Base-by-base conservation (phyloP, 2,797 vertebrate genomes). In the Vultur gryphus region DNA sequence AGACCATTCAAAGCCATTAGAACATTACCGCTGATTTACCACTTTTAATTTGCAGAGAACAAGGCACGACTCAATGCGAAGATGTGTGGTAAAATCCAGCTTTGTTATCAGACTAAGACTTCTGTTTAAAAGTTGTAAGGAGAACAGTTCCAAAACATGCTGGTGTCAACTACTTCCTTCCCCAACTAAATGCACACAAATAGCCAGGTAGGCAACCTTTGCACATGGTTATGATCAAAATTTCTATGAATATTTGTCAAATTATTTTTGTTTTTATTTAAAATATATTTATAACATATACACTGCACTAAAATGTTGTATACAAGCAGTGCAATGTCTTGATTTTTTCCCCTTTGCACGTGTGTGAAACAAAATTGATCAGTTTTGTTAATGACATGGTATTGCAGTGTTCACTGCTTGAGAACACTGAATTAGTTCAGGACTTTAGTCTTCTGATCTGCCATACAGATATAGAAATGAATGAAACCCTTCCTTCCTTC, bases 391-490 rank as follows among this genome's bases (percentile, higher is more conserved):
- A 87, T 39, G 37, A 83, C 49, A 44, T 21, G 19, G 29, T 84
- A 75, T 88, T 80, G 57, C 64, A 55, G 83, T 58, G 59, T 83
- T 87, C 58, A 58, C 82, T 93, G 64, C 61, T 90, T 65, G 49
- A 87, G 66, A 81, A 70, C 46, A 52, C 48, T 90, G 78, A 96
- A 95, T 93, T 87, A 92, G 83, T 65, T 80, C 65, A 94, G 51
- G 66, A 92, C 62, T 87, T 59, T 58, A 33, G 66, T 93, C 46
- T 89, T 43, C 72, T 81, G 75, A 80, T 73, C 39, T 91, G 52
- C 37, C 78, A 59, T 39, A 11, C 28, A 51, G 77, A 52, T 70
- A 70, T 0, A 81, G 84, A 84, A 75, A 92, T 58, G 8, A 89
- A 90, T 65, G 29, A 75, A 76, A 13, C 10, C 19, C 55, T 26